Evolutionary conservation across 2,888 invertebrate genomes (phyloP), one percentile per base, ranked within the genome.

Genomic region (Dolomedes plantarius): DNA sequence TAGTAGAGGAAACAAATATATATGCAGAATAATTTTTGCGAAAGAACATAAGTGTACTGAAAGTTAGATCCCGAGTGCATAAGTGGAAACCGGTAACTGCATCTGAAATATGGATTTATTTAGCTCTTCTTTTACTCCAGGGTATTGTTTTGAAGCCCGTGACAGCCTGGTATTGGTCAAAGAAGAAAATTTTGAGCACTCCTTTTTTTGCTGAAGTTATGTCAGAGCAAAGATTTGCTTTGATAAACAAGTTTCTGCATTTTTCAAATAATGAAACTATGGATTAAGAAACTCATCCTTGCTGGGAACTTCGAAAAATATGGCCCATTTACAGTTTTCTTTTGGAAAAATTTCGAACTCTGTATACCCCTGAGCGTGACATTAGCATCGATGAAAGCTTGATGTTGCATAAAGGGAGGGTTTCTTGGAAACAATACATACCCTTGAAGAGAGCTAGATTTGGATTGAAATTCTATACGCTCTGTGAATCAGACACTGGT

Each of bases 311-410:
- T 23, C 0, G 64, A 28, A 64, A 64, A 64, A 64, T 64, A 27
- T 64, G 64, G 64, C 64, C 64, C 7, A 28, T 28, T 23, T 64
- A 28, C 28, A 64, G 27, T 28, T 23, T 28, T 2, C 9, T 64
- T 23, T 2, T 28, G 27, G 28, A 28, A 64, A 64, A 64, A 64
- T 28, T 64, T 64, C 7, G 7, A 28, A 64, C 28, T 64, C 6
- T n/a, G 23, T 64, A 64, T 64, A 28, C 64, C 27, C 64, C 28
- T 1, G 28, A 64, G 7, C 1, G n/a, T 28, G 28, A 64, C 9
- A 64, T 64, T 64, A 28, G 27, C n/a, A 29, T 32, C n/a, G 65
- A 65, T 67, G 19, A 67, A 32, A 67, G 67, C 19, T n/a, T 67
- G 31, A 31, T 67, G 31, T 32, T 67, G 32, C 32, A 67, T 32